These are phyloP conservation scores for Vesta saturnalis DNA, from an alignment of 2,888 invertebrate species.

Conservation along the genomic window DNA sequence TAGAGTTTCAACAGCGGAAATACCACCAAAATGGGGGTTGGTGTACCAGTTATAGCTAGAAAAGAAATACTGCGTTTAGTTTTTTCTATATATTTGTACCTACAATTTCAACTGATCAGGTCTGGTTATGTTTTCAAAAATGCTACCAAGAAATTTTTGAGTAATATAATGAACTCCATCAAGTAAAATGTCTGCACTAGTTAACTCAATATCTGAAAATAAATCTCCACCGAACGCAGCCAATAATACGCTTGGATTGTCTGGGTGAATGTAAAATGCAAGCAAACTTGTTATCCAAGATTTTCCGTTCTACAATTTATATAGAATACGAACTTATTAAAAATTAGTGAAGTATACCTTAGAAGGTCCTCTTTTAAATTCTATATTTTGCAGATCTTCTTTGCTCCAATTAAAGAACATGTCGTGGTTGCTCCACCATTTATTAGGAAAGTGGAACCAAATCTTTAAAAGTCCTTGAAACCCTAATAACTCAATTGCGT, in stretches of 20 bases:
- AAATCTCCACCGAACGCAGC: not conserved
- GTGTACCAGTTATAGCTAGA: not conserved
- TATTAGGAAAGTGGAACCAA: constrained; percentile 66
- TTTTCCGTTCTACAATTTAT: not conserved
- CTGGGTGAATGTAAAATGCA: not conserved
- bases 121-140: not conserved
- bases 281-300: not conserved
- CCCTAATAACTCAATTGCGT: constrained; percentile 66
- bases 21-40: constrained; percentile 64
- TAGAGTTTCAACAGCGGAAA: constrained; percentile 40
- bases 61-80: not conserved
- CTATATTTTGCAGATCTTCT: not conserved
- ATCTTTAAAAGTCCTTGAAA: constrained; percentile 74
- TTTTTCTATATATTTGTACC: not conserved
- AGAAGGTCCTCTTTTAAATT: not conserved
- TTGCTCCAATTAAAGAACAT: not conserved
- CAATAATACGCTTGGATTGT: not conserved
- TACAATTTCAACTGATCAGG: not conserved
- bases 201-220: not conserved
- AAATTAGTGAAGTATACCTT: no score
- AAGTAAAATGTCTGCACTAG: not conserved
- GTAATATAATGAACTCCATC: not conserved
- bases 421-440: constrained; percentile 66
- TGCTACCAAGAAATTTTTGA: not conserved
- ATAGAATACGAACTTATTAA: no score